These are phyloP conservation scores for Oscheius sp. DNA, from an alignment of 2,888 invertebrate genomes.

Conservation along the genomic window DNA sequence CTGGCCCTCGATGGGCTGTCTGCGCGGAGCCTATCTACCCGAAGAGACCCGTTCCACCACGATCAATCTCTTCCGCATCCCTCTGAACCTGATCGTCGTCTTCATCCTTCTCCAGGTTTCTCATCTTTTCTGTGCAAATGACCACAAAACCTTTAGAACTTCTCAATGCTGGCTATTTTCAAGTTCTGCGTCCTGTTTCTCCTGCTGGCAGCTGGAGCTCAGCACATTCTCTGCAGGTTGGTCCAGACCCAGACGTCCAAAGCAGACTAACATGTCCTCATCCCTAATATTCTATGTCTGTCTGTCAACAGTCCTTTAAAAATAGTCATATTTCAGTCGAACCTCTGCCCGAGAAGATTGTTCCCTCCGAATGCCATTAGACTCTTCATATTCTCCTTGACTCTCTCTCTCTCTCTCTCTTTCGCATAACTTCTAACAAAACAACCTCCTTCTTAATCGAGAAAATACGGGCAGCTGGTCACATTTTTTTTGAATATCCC, in stretches of 20 bases:
- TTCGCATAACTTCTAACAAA: no score
- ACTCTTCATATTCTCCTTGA: background rate
- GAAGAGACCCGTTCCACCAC: conserved; percentile 77
- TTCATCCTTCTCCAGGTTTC: conserved; percentile 74
- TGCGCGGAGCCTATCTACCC: conserved; percentile 75
- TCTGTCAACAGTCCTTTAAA: background rate
- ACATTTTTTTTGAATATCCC: no score
- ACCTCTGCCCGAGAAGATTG: conserved; percentile 17
- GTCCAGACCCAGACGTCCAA: background rate
- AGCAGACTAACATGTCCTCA: background rate
- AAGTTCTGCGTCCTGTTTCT: conserved; percentile 75
- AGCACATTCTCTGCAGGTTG: conserved; percentile 60
- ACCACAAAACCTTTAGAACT: conserved; percentile 63
- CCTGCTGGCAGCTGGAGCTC: conserved; percentile 72
- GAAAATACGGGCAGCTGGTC: conserved; percentile 1
- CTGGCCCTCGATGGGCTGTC: conserved; percentile 77
- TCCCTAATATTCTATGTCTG: background rate
- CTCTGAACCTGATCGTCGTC: conserved; percentile 76
- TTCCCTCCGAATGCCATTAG: conserved; percentile 2
- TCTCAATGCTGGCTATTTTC: conserved; percentile 75
- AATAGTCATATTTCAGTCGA: conserved; percentile 2
- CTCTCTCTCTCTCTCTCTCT: no score
- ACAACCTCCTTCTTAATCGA: no score
- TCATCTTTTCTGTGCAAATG: background rate
- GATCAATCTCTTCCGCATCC: conserved; percentile 77